A percentile compares a stretch with the other conserved stretches of the same genome.
phyloP scores from a whole-genome alignment of 2,797 vertebrate genomes.

The Myotis myotis region DNA sequence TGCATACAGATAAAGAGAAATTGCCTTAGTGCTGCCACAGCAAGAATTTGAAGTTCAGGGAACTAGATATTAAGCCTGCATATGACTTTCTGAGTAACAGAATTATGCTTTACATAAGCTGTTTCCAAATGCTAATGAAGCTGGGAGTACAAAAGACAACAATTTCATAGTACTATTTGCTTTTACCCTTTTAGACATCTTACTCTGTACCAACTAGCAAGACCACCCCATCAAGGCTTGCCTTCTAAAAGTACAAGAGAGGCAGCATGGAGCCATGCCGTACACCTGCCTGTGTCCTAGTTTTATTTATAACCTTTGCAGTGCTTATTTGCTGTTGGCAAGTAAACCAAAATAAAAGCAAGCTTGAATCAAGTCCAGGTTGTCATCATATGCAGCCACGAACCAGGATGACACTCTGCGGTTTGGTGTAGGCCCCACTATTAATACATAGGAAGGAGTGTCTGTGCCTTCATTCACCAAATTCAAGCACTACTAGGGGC shows the following conservation, averaged over 20 bases:
- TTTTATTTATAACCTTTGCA: not conserved
- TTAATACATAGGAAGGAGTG: not conserved
- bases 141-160: not conserved
- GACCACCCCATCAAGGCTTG: not conserved
- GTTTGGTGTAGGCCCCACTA: not conserved
- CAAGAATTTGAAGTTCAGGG: not conserved
- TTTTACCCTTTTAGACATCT: not conserved
- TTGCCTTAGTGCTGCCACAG: not conserved
- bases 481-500: not conserved
- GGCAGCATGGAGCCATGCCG: not conserved
- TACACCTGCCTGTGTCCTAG: not conserved
- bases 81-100: not conserved
- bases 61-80: not conserved
- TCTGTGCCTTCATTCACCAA: not conserved
- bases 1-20: not conserved
- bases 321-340: not conserved
- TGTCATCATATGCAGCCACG: not conserved
- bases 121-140: not conserved
- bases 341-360: constrained; percentile 44
- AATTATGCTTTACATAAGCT: constrained; percentile 30
- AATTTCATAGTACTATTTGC: not conserved
- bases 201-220: not conserved
- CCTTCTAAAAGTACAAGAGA: not conserved
- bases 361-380: not conserved
- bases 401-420: not conserved